phyloP scores from a whole-genome alignment of 2,888 invertebrate species.

The Petrophora chlorosata region DNA sequence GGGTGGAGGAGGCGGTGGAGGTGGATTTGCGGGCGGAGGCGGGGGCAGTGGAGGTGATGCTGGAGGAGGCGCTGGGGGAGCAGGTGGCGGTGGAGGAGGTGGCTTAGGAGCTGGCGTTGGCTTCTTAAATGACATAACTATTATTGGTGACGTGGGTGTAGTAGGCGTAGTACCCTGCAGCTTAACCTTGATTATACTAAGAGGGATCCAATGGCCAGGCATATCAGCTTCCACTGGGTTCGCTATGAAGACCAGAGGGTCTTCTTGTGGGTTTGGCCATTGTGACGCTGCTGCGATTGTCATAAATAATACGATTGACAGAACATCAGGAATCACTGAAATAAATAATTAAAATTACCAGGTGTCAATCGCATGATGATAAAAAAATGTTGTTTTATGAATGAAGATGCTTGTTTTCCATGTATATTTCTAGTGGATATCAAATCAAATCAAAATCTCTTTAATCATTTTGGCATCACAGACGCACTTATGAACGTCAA shows the following conservation, averaged over 20 bases:
- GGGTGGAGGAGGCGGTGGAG: not conserved
- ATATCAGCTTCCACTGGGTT: constrained; percentile 63
- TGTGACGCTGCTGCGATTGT: constrained; percentile 22
- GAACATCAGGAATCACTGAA: constrained; percentile 39
- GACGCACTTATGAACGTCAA: no score
- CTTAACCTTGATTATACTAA: constrained; percentile 57
- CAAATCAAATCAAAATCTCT: no score
- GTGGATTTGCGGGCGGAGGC: not conserved
- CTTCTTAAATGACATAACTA: constrained; percentile 21
- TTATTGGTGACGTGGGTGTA: constrained; percentile 14
- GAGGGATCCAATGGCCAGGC: constrained; percentile 66
- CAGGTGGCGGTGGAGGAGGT: no score
- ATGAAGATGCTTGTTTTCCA: no score
- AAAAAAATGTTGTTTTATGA: no score
- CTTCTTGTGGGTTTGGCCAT: constrained; percentile 39
- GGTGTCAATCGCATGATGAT: no score
- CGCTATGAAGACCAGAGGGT: constrained; percentile 50
- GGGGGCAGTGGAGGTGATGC: not conserved
- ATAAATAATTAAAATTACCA: constrained; percentile 6
- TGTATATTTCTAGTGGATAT: no score
- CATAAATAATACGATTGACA: constrained; percentile 17
- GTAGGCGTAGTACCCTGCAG: constrained; percentile 36
- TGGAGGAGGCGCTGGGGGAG: no score
- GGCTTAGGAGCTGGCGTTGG: constrained; percentile 15
- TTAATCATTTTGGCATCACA: no score